phyloP scores from a whole-genome alignment of 2,113 vertebrate species.

The Saccopteryx leptura region DNA sequence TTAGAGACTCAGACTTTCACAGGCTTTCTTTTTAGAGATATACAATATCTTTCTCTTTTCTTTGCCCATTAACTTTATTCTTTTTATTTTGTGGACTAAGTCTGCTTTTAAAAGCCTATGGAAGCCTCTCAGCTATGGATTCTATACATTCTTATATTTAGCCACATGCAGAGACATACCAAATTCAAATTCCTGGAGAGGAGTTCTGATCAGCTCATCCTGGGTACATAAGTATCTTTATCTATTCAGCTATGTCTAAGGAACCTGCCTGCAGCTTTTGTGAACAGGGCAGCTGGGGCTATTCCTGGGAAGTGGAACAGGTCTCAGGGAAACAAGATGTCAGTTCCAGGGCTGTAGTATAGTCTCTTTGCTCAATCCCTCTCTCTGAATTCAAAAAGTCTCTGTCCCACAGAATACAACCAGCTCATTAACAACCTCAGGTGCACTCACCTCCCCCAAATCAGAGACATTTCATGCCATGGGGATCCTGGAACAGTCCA shows the following conservation, averaged over 20 bases:
- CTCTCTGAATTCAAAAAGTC: neutral
- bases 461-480: neutral
- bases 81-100: neutral
- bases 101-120: neutral
- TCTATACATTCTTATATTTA: neutral
- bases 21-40: neutral
- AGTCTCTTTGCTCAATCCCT: neutral
- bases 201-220: neutral
- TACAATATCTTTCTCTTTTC: neutral
- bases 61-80: neutral
- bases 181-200: neutral
- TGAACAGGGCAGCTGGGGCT: rapidly evolving
- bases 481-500: too few relatives aligned
- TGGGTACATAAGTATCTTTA: neutral
- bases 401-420: neutral
- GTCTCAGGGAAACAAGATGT: neutral
- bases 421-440: neutral
- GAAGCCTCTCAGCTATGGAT: neutral
- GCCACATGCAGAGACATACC: neutral
- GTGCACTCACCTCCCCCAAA: rapidly evolving
- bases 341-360: too few relatives aligned
- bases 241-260: neutral
- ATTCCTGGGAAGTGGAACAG: too few relatives aligned
- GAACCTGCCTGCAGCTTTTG: too few relatives aligned
- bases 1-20: neutral